Evolutionary conservation across 2,113 vertebrate species (phyloP), one percentile per base, ranked within the genome.

Genomic region (Alectura lathami): DNA sequence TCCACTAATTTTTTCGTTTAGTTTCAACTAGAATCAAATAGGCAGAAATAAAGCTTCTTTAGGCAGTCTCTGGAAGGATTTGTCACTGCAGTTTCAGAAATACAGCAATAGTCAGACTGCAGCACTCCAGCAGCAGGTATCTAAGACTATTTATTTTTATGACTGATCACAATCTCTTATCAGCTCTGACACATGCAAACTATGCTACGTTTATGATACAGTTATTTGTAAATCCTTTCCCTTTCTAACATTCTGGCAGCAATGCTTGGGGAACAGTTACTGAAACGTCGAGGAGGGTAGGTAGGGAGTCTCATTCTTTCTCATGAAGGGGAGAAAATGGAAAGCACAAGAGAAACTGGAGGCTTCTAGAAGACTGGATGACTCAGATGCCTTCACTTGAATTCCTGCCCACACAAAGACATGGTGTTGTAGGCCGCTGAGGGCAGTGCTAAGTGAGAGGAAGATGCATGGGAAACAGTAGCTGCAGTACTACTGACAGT

Each of bases 1-100:
- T 66, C 80, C 62, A 89, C 86, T 89, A 85, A 68, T 89, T 97
- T 97, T 95, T 96, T 84, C 83, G 80, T 91, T 90, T 97, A 88
- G 93, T 97, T 97, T 97, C 88, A 92, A 85, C 89, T 94, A 95
- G 83, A 94, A 80, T 88, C 3, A 21, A 89, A 67, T 68, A 92
- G 38, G 26, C 38, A 40, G 60, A 40, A 63, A 93, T 96, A 94
- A 88, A 97, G 91, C 79, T 75, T 94, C 87, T 96, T 88, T 83
- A 50, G 67, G 63, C 60, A 83, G 76, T 53, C 56, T 92, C 64
- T 86, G 57, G 91, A 94, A 92, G 89, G 82, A 92, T 97, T 92
- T 94, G 92, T 88, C 83, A 72, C 87, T 91, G 68, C 91, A 79
- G 54, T 74, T 92, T 86, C 45, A 94, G 93, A 94, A 91, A 91